Evolutionary conservation across 2,113 vertebrate genomes (phyloP).

Genomic region (Spea multiplicata): DNA sequence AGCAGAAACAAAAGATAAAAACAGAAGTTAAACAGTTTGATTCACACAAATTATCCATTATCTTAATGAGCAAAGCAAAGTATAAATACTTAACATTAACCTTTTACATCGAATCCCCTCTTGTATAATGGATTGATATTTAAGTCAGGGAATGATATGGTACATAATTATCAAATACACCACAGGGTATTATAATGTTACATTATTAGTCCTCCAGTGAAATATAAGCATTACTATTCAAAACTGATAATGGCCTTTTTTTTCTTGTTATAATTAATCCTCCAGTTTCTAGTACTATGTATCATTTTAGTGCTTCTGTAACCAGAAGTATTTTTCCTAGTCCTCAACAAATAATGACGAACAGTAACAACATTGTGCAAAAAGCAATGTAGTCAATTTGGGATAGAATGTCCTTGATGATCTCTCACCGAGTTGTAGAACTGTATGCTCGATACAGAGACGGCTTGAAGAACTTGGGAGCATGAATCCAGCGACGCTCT

Average conservation of each 20-base stretch:
- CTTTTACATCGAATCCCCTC: background rate
- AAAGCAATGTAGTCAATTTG: too few species aligned
- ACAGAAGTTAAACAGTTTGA: background rate
- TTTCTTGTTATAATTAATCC: background rate
- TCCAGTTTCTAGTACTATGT: too few species aligned
- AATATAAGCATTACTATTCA: constrained; percentile 1
- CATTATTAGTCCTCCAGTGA: background rate
- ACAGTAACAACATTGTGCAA: too few species aligned
- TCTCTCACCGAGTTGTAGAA: too few species aligned
- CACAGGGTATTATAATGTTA: background rate
- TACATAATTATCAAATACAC: background rate
- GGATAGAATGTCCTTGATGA: too few species aligned
- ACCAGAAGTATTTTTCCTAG: too few species aligned
- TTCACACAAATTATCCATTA: background rate
- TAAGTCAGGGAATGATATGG: background rate
- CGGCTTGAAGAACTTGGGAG: too few species aligned
- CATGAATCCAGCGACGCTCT: too few species aligned
- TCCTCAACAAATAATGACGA: too few species aligned
- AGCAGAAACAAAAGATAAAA: background rate
- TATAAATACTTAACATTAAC: background rate
- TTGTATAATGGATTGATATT: background rate
- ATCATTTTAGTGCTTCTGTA: too few species aligned
- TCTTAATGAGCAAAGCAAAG: background rate
- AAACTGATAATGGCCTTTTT: background rate
- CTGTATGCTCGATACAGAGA: too few species aligned